Evolutionary conservation across 1,140 invertebrate genomes (phyloP), one percentile per base, ranked within the genome.

Genomic region (Pantala flavescens): DNA sequence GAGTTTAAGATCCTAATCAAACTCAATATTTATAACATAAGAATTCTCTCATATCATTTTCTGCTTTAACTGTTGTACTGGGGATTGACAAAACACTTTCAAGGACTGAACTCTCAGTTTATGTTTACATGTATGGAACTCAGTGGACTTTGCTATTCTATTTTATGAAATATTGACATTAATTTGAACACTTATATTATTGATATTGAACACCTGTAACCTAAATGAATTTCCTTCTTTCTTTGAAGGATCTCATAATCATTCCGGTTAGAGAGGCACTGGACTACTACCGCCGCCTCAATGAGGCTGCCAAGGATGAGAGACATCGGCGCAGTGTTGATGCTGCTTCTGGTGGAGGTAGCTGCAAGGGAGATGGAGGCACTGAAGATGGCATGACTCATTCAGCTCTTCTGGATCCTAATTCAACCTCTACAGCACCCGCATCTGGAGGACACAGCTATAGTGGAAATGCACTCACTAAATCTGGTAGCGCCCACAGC

Each of bases 261-360:
- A 83, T 83, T 72, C 89, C 86, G 23, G 90, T 85, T 70, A 83
- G 84, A 78, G 83, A 84, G 77, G 80, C 86, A 75, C 81, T 90
- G 75, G 88, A 90, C 73, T 87, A 91, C 81, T 87, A 91, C 81
- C 79, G 86, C 9, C 84, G 84, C 74, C 79, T 90, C 71, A 90
- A 90, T 80, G 89, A 90, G 79, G 87, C 87, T 0, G 85, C 87
- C 3, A 88, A 87, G 77, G 86, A 88, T 76, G 86, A 88, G 77
- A 83, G 86, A 7, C 83, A 86, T 74, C 87, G 88, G 74, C 82
- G 88, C 1, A 89, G 88, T 2, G 84, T 87, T 0, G 85, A 86
- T 9, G 75, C 84, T 11, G 82, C 81, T 0, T 81, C 72, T 28
- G 23, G 76, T 63, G 24, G 42, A 23, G 76, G 77, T 71, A 72